These are phyloP conservation scores for Apocheima hispidaria DNA, from an alignment of 2,888 invertebrate species.

Conservation along the genomic window DNA sequence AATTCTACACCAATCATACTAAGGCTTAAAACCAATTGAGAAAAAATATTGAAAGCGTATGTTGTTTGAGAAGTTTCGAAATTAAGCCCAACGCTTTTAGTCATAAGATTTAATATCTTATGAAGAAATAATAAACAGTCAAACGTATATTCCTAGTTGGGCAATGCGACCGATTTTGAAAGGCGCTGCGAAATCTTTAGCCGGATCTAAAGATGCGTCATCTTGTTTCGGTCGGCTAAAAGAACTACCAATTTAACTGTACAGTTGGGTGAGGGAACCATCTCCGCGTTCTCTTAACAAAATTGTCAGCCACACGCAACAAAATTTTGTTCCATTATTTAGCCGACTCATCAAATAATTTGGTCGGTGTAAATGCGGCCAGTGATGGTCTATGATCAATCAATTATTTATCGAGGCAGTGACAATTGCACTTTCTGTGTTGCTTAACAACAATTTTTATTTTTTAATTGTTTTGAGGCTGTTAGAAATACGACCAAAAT, in stretches of 20 bases:
- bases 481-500: no score
- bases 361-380: constrained; percentile 12
- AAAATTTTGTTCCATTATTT: background rate
- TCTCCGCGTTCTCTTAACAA: background rate
- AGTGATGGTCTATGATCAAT: constrained; percentile 11
- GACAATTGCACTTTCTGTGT: constrained; percentile 28
- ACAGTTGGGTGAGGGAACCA: background rate
- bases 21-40: background rate
- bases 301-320: background rate
- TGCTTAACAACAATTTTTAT: constrained; percentile 11
- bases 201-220: constrained; percentile 41
- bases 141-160: constrained; percentile 15
- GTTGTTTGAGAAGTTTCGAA: background rate
- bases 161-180: constrained; percentile 36
- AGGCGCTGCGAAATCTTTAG: constrained; percentile 12
- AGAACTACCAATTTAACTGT: background rate
- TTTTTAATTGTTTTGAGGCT: constrained; percentile 9
- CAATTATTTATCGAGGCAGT: constrained; percentile 7
- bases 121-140: background rate
- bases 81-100: background rate
- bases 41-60: background rate
- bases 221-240: constrained; percentile 23
- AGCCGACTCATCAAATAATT: background rate
- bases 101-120: background rate
- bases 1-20: background rate